Conservation (phyloP, 2,797 vertebrate genomes). For the Trichosurus vulpecula region DNA sequence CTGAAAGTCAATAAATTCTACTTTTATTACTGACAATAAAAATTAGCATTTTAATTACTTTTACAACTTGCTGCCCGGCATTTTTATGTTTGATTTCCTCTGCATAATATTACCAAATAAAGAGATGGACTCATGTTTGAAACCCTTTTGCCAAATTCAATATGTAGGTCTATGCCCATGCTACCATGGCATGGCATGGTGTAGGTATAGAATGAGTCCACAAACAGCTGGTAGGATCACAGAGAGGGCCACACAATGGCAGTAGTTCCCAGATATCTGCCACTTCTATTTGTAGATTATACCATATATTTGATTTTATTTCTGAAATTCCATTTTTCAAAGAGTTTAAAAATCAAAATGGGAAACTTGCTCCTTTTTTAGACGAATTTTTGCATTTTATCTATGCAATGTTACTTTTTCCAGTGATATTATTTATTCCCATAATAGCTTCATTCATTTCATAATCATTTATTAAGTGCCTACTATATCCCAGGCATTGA, state of each 20-base stretch:
- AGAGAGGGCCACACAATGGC: background rate
- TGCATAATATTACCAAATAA: constrained; percentile 5
- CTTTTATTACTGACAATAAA: constrained; percentile 49
- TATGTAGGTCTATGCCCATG: background rate
- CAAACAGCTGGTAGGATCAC: background rate
- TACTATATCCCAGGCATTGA: background rate
- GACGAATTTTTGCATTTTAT: background rate
- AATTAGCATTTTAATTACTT: constrained; percentile 63
- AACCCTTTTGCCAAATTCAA: background rate
- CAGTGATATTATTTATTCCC: background rate
- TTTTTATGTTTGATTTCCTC: constrained; percentile 42
- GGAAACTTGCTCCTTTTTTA: background rate
- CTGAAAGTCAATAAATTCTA: constrained; percentile 36
- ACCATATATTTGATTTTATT: background rate
- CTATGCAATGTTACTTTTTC: background rate
- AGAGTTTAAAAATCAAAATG: background rate
- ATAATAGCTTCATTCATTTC: background rate
- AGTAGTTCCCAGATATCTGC: background rate
- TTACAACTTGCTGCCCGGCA: constrained; percentile 25
- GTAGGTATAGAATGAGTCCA: background rate
- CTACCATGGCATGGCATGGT: background rate
- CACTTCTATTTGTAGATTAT: background rate
- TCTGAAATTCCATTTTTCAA: background rate
- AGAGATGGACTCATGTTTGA: background rate
- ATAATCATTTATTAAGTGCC: background rate